Conservation (phyloP, 2,797 vertebrate genomes). For the Garrulus glandarius region DNA sequence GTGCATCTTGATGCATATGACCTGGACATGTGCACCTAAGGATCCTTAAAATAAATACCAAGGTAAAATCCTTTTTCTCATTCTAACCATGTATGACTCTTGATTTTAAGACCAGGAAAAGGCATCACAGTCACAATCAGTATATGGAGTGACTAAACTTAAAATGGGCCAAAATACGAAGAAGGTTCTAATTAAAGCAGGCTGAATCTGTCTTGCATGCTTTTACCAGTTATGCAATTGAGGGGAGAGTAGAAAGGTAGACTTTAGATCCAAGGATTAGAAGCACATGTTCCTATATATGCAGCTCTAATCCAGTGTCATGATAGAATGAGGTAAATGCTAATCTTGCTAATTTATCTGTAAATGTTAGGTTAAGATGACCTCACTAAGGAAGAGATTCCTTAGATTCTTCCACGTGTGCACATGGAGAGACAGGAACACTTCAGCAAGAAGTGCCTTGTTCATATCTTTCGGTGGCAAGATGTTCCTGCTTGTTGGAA, state of each 20-base stretch:
- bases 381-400: not conserved
- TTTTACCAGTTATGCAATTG: not conserved
- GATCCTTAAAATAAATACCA: too few relatives aligned
- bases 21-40: too few relatives aligned
- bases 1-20: too few relatives aligned
- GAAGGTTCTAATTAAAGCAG: not conserved
- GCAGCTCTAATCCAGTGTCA: constrained; percentile 7
- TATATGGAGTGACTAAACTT: not conserved
- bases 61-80: too few relatives aligned
- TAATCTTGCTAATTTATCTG: constrained; percentile 1
- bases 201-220: not conserved
- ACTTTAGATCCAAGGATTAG: constrained; percentile 12
- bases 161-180: not conserved
- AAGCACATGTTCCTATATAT: not conserved
- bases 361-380: not conserved
- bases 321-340: not conserved
- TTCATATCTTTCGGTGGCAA: not conserved
- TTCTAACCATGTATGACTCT: too few relatives aligned
- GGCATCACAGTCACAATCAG: not conserved
- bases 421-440: not conserved
- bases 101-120: too few relatives aligned
- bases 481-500: not conserved
- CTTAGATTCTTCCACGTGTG: not conserved
- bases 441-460: not conserved
- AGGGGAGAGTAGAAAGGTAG: not conserved